Evolutionary conservation across 2,888 invertebrate genomes (phyloP), one percentile per base, ranked within the genome.

Genomic region (Thumatha senex): DNA sequence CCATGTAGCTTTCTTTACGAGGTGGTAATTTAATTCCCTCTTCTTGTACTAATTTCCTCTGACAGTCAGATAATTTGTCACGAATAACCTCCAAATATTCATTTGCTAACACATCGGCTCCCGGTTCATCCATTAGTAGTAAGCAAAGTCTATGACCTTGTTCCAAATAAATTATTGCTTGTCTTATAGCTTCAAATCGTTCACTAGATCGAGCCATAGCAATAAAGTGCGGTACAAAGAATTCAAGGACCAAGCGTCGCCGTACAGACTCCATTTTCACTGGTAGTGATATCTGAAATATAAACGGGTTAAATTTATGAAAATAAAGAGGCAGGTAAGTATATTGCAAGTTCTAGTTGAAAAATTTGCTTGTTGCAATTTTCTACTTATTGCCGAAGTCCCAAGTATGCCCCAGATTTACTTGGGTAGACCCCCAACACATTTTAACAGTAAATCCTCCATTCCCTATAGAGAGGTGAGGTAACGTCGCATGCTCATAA

Each of bases 161-260:
- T 53, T 95, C 93, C 35, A 96, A 83, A 70, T 95, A 96, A 52
- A 95, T 92, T 1, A 93, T 82, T 7, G 95, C 94, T 70, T 95
- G 94, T 50, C 92, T 86, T 14, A 91, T 84, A 0, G 94, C 93
- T 10, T 93, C 92, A 56, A 94, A 94, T 56, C 92, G 92, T 12
- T 93, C 92, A 57, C 95, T 94, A 43, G 92, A 92, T 46, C 93
- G 92, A 0, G 95, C 94, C 92, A 96, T 95, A 46, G 93, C 92
- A 33, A 96, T 92, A 66, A 96, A 95, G 69, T 96, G 95, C 13
- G 93, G 89, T 43, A 96, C 93, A 66, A 96, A 95, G 69, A 95
- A 94, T 71, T 94, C 93, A 0, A 96, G 78, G 1, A 96, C 86
- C 48, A 93, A 80, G n/a, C 93, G 90, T 41, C 94, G 89, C 44